Conservation (phyloP, 2,797 vertebrate species). For the Peromyscus melanophrys region DNA sequence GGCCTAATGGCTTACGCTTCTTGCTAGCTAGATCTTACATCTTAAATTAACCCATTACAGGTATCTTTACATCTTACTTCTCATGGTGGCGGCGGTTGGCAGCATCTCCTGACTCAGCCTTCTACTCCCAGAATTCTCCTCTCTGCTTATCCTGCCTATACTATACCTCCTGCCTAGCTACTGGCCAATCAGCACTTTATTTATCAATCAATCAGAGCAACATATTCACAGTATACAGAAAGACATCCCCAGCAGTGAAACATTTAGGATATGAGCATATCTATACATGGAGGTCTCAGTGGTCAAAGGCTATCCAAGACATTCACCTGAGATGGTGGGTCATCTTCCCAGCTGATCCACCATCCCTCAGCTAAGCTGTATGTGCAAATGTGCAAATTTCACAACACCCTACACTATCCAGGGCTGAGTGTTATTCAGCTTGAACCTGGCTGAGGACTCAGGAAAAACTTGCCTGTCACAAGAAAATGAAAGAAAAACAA, state of each 20-base stretch:
- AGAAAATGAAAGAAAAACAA: neutral
- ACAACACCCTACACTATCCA: neutral
- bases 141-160: too few species aligned
- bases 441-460: neutral
- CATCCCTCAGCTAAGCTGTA: neutral
- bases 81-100: too few species aligned
- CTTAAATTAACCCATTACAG: too few species aligned
- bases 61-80: too few species aligned
- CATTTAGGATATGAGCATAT: neutral
- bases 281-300: conserved; percentile 33
- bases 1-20: too few species aligned
- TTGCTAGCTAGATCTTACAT: too few species aligned
- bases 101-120: too few species aligned
- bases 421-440: neutral
- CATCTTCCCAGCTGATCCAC: neutral
- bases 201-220: too few species aligned
- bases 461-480: neutral
- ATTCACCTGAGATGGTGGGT: neutral
- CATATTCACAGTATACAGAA: too few species aligned
- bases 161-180: too few species aligned
- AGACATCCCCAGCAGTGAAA: neutral
- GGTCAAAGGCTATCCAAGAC: conserved; percentile 19
- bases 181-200: too few species aligned
- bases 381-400: neutral
- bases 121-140: too few species aligned